A percentile compares a stretch with the other conserved stretches of the same genome.
These are phyloP conservation scores for Acanthurus leucopareius DNA, from an alignment of 2,797 vertebrate genomes.

Conservation along the genomic window DNA sequence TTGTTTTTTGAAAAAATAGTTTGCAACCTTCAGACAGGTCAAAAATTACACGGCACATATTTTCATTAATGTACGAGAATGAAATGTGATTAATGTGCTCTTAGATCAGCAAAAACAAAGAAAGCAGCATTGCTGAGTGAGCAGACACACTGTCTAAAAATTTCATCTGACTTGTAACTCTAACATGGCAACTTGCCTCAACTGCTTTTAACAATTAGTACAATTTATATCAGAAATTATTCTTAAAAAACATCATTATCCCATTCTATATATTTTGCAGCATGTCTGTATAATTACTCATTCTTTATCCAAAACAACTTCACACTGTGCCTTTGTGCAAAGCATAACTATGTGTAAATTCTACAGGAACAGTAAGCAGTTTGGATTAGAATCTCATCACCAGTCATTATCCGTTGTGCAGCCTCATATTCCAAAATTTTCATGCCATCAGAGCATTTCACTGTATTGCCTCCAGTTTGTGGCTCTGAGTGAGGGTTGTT, in stretches of 20 bases:
- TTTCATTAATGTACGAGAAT: conserved; percentile 1
- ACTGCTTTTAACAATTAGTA: conserved; percentile 16
- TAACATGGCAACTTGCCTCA: not conserved
- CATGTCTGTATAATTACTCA: conserved; percentile 16
- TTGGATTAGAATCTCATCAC: conserved; percentile 28
- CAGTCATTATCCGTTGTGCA: conserved; percentile 27
- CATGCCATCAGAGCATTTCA: conserved; percentile 6
- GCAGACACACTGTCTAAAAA: conserved; percentile 14
- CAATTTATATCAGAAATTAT: conserved; percentile 26
- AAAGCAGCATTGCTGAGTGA: conserved; percentile 40
- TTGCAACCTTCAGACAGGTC: not conserved
- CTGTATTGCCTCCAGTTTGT: conserved; percentile 16
- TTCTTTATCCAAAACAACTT: conserved; percentile 18
- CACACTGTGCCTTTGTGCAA: conserved; percentile 14
- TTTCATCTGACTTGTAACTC: conserved; percentile 26
- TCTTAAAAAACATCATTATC: conserved; percentile 28
- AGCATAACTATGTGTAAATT: not conserved
- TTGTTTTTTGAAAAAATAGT: not conserved
- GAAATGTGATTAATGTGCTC: not conserved
- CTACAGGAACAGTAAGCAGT: not conserved
- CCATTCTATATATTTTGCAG: conserved; percentile 33
- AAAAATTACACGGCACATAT: conserved; percentile 12
- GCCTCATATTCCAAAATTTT: conserved; percentile 19
- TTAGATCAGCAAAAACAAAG: conserved; percentile 41
- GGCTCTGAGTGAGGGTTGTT: not conserved